These are phyloP conservation scores for Scomber colias DNA, from an alignment of 2,113 vertebrate genomes.

Conservation along the genomic window DNA sequence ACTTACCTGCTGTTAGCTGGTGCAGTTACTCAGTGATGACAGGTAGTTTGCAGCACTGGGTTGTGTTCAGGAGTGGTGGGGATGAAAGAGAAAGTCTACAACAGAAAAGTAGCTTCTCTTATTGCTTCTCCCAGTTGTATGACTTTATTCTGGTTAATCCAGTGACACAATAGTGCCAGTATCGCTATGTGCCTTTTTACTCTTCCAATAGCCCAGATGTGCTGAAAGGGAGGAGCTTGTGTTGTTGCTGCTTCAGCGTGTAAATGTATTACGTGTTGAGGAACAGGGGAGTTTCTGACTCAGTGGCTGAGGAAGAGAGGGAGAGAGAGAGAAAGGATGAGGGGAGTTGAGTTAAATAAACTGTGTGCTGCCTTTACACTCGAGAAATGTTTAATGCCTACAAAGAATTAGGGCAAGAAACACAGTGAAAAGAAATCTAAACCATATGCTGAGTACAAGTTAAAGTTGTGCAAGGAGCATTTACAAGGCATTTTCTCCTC, in stretches of 20 bases:
- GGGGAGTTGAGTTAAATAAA: slow-evolving; percentile 9
- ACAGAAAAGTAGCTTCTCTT: not conserved
- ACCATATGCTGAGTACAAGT: not conserved
- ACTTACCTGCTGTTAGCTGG: slow-evolving; percentile 49
- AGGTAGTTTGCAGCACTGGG: slow-evolving; percentile 6
- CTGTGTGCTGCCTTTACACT: not conserved
- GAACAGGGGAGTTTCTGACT: slow-evolving; percentile 43
- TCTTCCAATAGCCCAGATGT: slow-evolving; percentile 40
- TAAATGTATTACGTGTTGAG: slow-evolving; percentile 15
- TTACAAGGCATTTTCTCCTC: not conserved
- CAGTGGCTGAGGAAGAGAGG: not conserved
- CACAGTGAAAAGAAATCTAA: not conserved
- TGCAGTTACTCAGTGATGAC: slow-evolving; percentile 17
- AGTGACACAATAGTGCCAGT: not conserved
- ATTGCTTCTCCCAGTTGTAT: not conserved
- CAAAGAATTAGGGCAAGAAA: not conserved
- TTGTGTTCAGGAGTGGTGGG: slow-evolving; percentile 48
- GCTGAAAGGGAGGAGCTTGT: slow-evolving; percentile 56
- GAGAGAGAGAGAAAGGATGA: slow-evolving; percentile 25
- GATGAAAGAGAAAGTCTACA: not conserved
- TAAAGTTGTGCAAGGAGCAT: too few relatives aligned
- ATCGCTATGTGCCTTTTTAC: slow-evolving; percentile 3
- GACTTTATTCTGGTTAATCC: not conserved
- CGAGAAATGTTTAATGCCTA: not conserved
- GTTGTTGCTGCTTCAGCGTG: slow-evolving; percentile 24